A percentile compares a stretch with the other conserved stretches of the same genome.
Evolutionary conservation across 2,888 invertebrate genomes (phyloP).

Genomic region (Scaptomyza flava): DNA sequence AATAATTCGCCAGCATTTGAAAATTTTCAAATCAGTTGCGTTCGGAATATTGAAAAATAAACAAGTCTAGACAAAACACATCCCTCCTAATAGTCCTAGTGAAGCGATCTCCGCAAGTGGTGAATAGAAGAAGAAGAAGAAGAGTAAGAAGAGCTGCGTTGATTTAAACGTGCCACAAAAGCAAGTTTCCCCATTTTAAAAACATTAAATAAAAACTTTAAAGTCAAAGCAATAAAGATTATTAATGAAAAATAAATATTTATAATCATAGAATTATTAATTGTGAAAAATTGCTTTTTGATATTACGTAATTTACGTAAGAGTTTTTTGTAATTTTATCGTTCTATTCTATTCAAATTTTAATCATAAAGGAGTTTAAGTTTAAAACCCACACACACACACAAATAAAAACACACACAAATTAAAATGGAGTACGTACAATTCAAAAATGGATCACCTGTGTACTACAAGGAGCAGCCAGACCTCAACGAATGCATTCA

Average conservation of each 20-base stretch:
- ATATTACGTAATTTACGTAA: constrained; percentile 54
- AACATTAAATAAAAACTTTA: constrained; percentile 10
- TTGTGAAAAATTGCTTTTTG: constrained; percentile 32
- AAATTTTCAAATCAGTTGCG: constrained; percentile 84
- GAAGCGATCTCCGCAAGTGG: constrained; percentile 80
- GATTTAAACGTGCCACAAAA: constrained; percentile 74
- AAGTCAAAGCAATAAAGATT: constrained; percentile 26
- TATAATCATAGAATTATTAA: constrained; percentile 15
- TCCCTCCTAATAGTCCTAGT: constrained; percentile 70
- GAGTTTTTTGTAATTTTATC: constrained; percentile 56
- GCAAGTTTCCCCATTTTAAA: constrained; percentile 66
- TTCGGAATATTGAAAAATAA: constrained; percentile 85
- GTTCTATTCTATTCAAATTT: constrained; percentile 58
- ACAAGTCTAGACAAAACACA: constrained; percentile 76
- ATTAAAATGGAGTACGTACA: constrained; percentile 84
- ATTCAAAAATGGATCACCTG: constrained; percentile 84
- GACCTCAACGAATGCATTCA: constrained; percentile 84
- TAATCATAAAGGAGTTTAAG: constrained; percentile 72
- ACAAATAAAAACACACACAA: constrained; percentile 57
- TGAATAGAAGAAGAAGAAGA: constrained; percentile 49
- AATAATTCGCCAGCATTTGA: constrained; percentile 81
- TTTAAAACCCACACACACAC: constrained; percentile 55
- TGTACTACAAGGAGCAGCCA: constrained; percentile 84
- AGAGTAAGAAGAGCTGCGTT: constrained; percentile 52
- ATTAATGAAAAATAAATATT: constrained; percentile 11